A percentile compares a stretch with the other conserved stretches of the same genome.
Conservation (phyloP, 2,888 invertebrate genomes). For the Drosophila flavopinicola region DNA sequence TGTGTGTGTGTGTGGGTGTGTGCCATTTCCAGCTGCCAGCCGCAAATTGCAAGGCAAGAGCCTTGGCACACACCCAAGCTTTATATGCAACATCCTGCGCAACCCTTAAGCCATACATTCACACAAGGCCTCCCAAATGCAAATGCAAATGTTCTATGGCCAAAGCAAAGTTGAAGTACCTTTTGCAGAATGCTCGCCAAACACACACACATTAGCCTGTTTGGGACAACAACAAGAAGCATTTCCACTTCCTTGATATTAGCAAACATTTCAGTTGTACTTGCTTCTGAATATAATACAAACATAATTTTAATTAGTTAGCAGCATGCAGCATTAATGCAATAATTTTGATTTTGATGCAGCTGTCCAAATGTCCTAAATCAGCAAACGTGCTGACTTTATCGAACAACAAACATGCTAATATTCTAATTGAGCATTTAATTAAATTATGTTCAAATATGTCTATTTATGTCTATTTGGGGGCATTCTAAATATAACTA, state of each 20-base stretch:
- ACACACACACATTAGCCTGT: slow-evolving; percentile 9
- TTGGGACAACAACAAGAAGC: no score
- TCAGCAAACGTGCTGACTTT: no score
- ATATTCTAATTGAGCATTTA: no score
- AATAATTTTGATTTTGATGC: no score
- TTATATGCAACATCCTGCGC: slow-evolving; percentile 33
- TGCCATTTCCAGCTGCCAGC: slow-evolving; percentile 48
- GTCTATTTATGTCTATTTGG: neutral
- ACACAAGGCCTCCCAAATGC: slow-evolving; percentile 31
- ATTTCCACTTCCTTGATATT: slow-evolving; percentile 17
- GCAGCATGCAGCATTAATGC: no score
- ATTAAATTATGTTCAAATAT: neutral
- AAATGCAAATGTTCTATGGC: slow-evolving; percentile 51
- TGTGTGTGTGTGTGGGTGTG: slow-evolving; percentile 21
- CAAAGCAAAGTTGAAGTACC: slow-evolving; percentile 72
- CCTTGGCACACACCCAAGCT: slow-evolving; percentile 49
- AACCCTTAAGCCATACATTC: slow-evolving; percentile 21
- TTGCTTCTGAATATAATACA: slow-evolving; percentile 1
- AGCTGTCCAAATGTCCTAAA: no score
- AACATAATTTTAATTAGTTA: neutral
- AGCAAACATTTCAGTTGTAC: slow-evolving; percentile 26
- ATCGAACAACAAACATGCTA: no score
- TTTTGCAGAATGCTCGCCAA: slow-evolving; percentile 54
- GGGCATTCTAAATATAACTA: neutral
- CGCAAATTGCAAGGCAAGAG: slow-evolving; percentile 35